phyloP scores from a whole-genome alignment of 1,140 invertebrate species.

The Leptinotarsa lineolata region DNA sequence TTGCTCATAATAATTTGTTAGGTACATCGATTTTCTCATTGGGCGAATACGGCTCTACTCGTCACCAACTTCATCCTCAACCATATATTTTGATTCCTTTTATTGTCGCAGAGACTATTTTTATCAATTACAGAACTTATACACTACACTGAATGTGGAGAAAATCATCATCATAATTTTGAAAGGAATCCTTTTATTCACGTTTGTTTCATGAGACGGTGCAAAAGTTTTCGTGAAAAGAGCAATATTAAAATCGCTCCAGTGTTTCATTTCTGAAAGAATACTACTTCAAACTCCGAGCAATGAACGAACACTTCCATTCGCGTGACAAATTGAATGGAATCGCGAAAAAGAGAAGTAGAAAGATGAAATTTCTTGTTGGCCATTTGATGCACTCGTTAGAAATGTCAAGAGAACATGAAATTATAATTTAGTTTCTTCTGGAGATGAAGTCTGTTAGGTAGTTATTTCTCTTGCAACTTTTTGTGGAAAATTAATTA shows the following conservation, averaged over 20 bases:
- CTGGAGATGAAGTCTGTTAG: too few relatives aligned
- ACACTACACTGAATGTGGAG: neutral
- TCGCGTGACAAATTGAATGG: neutral
- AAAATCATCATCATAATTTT: neutral
- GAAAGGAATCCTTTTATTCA: too few relatives aligned
- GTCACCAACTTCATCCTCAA: too few relatives aligned
- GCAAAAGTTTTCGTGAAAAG: neutral
- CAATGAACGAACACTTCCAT: neutral
- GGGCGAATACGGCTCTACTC: too few relatives aligned
- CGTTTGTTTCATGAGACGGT: neutral
- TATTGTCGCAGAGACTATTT: neutral
- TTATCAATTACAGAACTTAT: neutral
- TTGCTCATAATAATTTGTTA: too few relatives aligned
- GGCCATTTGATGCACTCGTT: neutral
- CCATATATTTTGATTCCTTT: neutral
- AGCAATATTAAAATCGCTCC: neutral
- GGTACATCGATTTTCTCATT: too few relatives aligned
- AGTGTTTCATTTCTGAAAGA: neutral
- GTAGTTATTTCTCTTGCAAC: too few relatives aligned
- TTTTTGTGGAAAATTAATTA: too few relatives aligned
- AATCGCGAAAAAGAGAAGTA: neutral
- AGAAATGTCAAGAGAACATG: neutral
- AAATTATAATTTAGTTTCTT: neutral
- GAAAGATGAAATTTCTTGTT: neutral
- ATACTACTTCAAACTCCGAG: neutral